Base-by-base conservation (phyloP, 2,888 invertebrate species). In the Oegoconia quadripuncta region DNA sequence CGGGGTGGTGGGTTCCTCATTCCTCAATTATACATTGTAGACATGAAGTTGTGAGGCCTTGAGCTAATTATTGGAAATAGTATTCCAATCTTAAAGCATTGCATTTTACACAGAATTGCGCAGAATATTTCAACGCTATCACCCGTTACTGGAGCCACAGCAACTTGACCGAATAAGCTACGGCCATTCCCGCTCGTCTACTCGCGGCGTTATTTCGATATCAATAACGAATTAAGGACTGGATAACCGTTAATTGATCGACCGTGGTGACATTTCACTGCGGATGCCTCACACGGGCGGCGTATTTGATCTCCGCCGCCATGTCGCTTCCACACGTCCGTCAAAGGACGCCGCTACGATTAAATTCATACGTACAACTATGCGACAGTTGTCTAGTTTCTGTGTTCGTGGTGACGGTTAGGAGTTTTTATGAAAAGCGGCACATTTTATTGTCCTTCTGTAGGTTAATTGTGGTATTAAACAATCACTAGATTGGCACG, bases 241-340 rank as follows among this genome's bases (percentile, higher is more conserved):
- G 70, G 61, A 71, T 72, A 71, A 59, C 70, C 63, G 73, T 76
- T 84, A 84, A 84, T 83, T 81, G 79, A 77, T 74, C 63, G 73
- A 76, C 73, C 76, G 75, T 75, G 84, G 84, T 84, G 86, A 87
- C 84, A 87, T 87, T 86, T 84, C 70, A 69, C 70, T 53, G 74
- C 68, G 64, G 69, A 65, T 59, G 70, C 65, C 66, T 71, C 74
- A 74, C 73, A 69, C 74, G 59, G 42, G 73, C 82, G 81, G 81
- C 65, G 17, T 54, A 63, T 86, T 83, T 86, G 79, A 80, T 71
- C 61, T 43, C 37, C 26, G 37, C 64, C 63, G 74, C 73, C 77
- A 69, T 75, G 64, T 72, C 74, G 59, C 40, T 46, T 53, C 51
- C 49, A 58, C 54, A 48, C 55, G 42, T 36, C 49, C 59, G 68